Evolutionary conservation across 1,140 invertebrate species (phyloP), one percentile per base, ranked within the genome.

Genomic region (Drosophila leontia): DNA sequence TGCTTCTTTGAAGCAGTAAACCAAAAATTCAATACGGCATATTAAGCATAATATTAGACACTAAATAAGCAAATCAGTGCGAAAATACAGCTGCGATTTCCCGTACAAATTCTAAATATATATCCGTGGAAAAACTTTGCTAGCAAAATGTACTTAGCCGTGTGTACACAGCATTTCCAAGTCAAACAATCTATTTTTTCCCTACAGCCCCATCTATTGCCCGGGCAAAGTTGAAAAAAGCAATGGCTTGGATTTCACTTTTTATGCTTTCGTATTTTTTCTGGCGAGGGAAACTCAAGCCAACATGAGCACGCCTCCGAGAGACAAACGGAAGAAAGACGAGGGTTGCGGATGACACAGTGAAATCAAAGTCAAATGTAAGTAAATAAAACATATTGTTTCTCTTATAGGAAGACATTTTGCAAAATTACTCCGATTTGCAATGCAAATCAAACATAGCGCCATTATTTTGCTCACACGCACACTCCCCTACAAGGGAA

Each of bases 381-480:
- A 88, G 84, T 88, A 90, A 88, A 88, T 88, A 88, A 88, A 88
- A 88, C 84, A 88, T 88, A 88, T 88, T 88, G 84, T 90, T 90
- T 88, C 85, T 82, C 82, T 75, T 88, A 90, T 90, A 84, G 85
- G 78, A 88, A 88, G 84, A 88, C 84, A 88, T 88, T 90, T 85
- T 90, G 81, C 81, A 76, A 90, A 90, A 90, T 90, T 90, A 87
- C 85, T 70, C 75, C 86, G 81, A 90, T 90, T 90, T 90, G 85
- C 85, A 90, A 86, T 90, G 85, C 85, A 90, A 90, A 90, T 90
- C 85, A 84, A 88, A 87, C 84, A 88, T 84, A 81, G 80, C 84
- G 85, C 84, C 85, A 87, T 87, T 88, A 90, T 81, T 90, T 88
- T 70, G 41, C 59, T 35, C 62, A 56, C 85, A 70, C 63, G 48